Evolutionary conservation across 64 coral and sea anemone genomes (phyloP), one percentile per base, ranked within the genome.

Genomic region (Orbicella faveolata): DNA sequence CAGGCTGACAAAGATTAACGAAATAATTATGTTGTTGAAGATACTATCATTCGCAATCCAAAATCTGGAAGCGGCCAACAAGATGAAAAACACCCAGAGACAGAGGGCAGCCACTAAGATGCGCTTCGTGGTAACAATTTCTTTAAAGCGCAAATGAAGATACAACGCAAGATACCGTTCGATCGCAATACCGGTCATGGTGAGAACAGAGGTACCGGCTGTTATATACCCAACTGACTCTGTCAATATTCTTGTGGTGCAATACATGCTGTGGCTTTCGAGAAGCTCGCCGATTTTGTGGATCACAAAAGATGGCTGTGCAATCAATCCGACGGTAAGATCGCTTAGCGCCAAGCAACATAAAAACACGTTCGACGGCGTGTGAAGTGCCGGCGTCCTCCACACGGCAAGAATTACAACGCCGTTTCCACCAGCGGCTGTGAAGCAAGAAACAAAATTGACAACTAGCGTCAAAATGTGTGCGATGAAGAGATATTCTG

Each of bases 341-440:
- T 92, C 94, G 19, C 84, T 73, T 26, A 81, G 12, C n/a, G 90
- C 94, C 35, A 95, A 75, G n/a, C 94, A 77, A 18, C 73, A 78
- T 12, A 95, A 65, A 21, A 95, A 87, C 36, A 92, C 34, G 75
- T 89, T 89, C 4, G 94, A 89, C 2, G 79, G 90, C 9, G 65
- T 79, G 44, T 89, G 94, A 63, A 95, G 86, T 0, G 61, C 15
- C 0, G 61, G 78, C 9, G 90, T 92, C 57, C 72, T 84, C 61
- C 61, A 89, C 17, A 95, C 92, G 9, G 87, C 90, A 19, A 92
- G 63, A 17, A 95, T 72, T 36, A 95, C 75, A 15, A 89, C 51
- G 12, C 64, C 63, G 51, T 95, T 95, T 3, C 89, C 89, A 79
- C 52, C 66, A 23, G 84, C 37, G 39, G 94, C 90, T 19, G 75